Conservation (phyloP, 2,113 vertebrate species). For the Electrona antarctica region DNA sequence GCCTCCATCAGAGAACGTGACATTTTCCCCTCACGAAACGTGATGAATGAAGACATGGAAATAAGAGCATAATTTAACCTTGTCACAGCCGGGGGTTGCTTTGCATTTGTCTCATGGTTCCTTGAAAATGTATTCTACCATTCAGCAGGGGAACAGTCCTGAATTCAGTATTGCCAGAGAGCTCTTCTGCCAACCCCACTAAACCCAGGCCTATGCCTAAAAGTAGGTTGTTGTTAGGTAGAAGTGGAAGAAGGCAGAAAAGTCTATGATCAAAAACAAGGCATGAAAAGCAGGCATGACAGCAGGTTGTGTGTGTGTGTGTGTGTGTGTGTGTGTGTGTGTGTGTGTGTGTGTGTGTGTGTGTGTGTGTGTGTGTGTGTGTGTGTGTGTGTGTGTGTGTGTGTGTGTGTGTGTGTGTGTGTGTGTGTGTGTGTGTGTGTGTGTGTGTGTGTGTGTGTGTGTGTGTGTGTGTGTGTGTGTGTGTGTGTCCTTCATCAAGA, state of each 20-base stretch:
- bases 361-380: conserved; percentile 23
- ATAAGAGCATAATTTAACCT: conserved; percentile 26
- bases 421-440: conserved; percentile 16
- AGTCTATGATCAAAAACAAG: neutral
- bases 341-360: neutral
- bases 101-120: neutral
- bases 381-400: neutral
- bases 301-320: neutral
- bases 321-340: conserved; percentile 1
- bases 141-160: neutral
- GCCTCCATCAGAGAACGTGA: conserved; percentile 2
- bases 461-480: conserved; percentile 23
- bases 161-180: conserved; percentile 5
- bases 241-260: conserved; percentile 1
- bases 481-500: conserved; percentile 47
- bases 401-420: conserved; percentile 1
- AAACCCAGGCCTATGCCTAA: no score
- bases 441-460: neutral
- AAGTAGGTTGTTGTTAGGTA: neutral
- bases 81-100: conserved; percentile 13
- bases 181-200: neutral
- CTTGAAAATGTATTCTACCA: conserved; percentile 8
- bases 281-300: conserved; percentile 3
- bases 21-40: neutral
- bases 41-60: neutral